phyloP scores from a whole-genome alignment of 2,797 vertebrate genomes.

The Taeniopygia guttata region DNA sequence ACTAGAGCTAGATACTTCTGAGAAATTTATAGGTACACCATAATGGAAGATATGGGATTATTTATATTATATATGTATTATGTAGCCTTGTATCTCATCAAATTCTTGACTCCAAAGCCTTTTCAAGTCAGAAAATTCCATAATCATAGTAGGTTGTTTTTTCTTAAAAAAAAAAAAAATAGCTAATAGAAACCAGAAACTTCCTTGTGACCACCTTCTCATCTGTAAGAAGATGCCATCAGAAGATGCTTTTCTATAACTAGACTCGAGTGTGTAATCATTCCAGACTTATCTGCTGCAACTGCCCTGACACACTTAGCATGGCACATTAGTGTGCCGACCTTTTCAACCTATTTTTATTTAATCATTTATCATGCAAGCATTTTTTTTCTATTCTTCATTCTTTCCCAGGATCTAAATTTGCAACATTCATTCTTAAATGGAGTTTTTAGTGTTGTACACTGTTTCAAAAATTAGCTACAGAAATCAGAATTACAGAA shows the following conservation, averaged over 20 bases:
- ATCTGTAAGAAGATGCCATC: background rate
- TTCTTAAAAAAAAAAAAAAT: background rate
- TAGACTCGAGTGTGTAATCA: background rate
- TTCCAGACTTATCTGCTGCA: background rate
- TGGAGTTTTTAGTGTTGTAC: fast-evolving
- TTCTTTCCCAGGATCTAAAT: background rate
- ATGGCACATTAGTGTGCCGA: background rate
- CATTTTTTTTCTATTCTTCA: background rate
- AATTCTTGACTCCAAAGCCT: background rate
- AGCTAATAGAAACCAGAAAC: background rate
- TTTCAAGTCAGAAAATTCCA: background rate
- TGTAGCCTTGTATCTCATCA: background rate
- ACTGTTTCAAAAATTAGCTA: background rate
- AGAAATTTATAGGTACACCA: background rate
- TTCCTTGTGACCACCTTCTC: background rate
- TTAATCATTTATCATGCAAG: background rate
- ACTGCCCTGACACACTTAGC: background rate
- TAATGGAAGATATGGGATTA: background rate
- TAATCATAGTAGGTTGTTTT: background rate
- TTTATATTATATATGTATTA: no score
- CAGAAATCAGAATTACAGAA: background rate
- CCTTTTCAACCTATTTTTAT: background rate
- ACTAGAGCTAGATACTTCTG: background rate
- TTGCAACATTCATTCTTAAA: background rate
- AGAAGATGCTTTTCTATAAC: background rate